Evolutionary conservation across 2,888 invertebrate genomes (phyloP).

Genomic region (Amphipyra berbera): DNA sequence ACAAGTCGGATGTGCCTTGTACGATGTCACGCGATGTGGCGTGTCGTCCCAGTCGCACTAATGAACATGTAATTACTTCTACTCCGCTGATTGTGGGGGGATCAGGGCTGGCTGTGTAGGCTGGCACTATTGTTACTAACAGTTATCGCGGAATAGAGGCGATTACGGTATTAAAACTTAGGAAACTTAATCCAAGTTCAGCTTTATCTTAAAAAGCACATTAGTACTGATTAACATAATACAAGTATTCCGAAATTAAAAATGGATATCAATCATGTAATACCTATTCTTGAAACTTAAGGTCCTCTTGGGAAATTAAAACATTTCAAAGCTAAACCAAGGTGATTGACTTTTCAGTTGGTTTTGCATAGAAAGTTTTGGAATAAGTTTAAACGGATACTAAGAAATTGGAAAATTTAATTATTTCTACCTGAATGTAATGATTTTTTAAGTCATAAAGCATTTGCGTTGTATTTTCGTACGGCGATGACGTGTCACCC

Average conservation of each 20-base stretch:
- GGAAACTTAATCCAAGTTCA: too few species aligned
- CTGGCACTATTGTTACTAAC: conserved; percentile 10
- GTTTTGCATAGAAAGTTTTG: conserved; percentile 9
- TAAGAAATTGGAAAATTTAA: too few species aligned
- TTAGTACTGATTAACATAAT: neutral
- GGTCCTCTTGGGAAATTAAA: conserved; percentile 41
- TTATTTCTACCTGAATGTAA: too few species aligned
- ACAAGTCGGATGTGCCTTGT: conserved; percentile 64
- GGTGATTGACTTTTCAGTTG: conserved; percentile 23
- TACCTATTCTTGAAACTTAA: conserved; percentile 18
- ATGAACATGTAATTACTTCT: conserved; percentile 86
- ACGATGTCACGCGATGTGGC: conserved; percentile 81
- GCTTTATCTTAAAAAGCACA: too few species aligned
- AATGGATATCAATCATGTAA: conserved; percentile 10
- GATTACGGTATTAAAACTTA: too few species aligned
- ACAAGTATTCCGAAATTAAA: neutral
- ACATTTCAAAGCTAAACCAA: conserved; percentile 14
- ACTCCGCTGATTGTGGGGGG: conserved; percentile 70
- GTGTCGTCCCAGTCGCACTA: conserved; percentile 78
- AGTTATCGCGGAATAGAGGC: neutral
- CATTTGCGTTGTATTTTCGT: neutral
- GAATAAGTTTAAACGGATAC: neutral
- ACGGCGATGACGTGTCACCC: conserved; percentile 41
- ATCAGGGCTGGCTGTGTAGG: conserved; percentile 61
- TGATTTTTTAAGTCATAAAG: neutral